Base-by-base conservation (phyloP, 2,113 vertebrate genomes). In the Progne subis region DNA sequence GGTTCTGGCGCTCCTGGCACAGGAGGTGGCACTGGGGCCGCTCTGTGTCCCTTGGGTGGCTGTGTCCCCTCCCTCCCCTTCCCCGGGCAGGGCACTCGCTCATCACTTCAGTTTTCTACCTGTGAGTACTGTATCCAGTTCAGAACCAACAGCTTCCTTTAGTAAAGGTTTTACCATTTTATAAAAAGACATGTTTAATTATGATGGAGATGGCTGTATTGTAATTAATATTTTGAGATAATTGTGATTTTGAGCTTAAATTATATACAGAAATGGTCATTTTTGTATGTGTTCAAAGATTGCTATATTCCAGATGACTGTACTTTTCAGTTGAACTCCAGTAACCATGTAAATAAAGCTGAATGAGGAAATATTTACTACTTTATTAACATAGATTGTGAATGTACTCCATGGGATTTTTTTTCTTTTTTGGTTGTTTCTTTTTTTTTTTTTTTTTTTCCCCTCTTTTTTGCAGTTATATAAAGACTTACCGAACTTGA, bases 191-290 rank as follows among this genome's bases (percentile, higher is more conserved):
- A 98, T 97, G 97, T 98, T 98, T 97, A 98, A 98, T 82, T 97
- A 97, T 97, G 97, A 98, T 97, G 98, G 98, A 98, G 98, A 98
- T 98, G 98, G 97, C 98, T 98, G 98, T 98, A 98, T 98, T 99
- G 98, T 98, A 99, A 99, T 98, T 99, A 98, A 98, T 99, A 99
- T 99, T 99, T 99, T 99, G 99, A 98, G 98, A 99, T 98, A 99
- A 99, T 99, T 98, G 99, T 99, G 99, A 98, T 99, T 99, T 99
- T 99, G 98, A 99, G 99, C 99, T 99, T 99, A 98, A 98, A 98
- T 98, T 99, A 98, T 99, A 98, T 98, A 99, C 98, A 99, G 98
- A 98, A 98, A 98, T 96, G 96, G 98, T 99, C 98, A 98, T 99
- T 99, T 99, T 99, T 99, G 98, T 99, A 99, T 99, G 99, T 99